Evolutionary conservation across 2,888 invertebrate genomes (phyloP).

Genomic region (Calameuta filiformis): DNA sequence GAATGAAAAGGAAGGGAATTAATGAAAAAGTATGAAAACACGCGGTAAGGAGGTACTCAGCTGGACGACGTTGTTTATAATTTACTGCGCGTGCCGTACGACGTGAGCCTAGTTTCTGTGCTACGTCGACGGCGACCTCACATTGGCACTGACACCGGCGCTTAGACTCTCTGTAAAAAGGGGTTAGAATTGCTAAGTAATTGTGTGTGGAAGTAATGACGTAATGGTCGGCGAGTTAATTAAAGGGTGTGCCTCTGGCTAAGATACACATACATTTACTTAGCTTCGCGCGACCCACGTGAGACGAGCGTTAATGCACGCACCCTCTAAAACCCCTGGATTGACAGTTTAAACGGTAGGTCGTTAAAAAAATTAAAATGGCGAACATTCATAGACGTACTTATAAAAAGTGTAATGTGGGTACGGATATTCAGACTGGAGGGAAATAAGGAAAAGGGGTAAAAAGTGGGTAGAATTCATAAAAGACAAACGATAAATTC

Average conservation of each 20-base stretch:
- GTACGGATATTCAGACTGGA: not conserved
- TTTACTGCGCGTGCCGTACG: not conserved
- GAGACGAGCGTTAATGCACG: constrained; percentile 1
- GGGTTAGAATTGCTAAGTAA: constrained; percentile 38
- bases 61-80: not conserved
- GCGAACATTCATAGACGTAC: not conserved
- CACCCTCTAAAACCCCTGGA: not conserved
- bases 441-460: not conserved
- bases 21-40: not conserved
- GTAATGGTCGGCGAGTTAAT: constrained; percentile 45
- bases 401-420: not conserved
- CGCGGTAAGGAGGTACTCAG: not conserved
- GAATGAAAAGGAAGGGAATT: not conserved
- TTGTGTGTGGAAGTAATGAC: constrained; percentile 44
- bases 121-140: not conserved
- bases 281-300: constrained; percentile 5
- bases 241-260: constrained; percentile 43
- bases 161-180: not conserved
- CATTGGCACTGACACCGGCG: not conserved
- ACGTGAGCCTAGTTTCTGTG: not conserved
- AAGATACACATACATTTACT: constrained; percentile 27
- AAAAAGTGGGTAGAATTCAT: not conserved
- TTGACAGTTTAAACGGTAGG: not conserved
- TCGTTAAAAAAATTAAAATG: not conserved
- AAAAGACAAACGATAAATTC: not conserved